A percentile compares a stretch with the other conserved stretches of the same genome.
Conservation (phyloP, 1,140 invertebrate genomes). For the Trypoxylus dichotomus region DNA sequence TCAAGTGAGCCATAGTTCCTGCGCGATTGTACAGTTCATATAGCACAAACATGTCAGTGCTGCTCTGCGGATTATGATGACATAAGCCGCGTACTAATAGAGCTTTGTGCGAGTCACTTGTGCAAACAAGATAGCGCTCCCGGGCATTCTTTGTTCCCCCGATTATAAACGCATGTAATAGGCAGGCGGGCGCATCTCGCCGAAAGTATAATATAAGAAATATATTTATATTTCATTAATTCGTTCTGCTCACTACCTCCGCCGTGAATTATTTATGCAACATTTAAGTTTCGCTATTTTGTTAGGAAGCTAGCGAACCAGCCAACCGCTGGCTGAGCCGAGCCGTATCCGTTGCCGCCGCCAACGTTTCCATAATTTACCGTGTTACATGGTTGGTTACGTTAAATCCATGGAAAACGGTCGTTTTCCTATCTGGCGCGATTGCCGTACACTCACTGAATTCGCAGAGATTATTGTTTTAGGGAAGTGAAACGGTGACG, state of each 20-base stretch:
- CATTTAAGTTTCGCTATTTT: constrained; percentile 47
- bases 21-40: constrained; percentile 9
- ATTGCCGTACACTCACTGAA: constrained; percentile 39
- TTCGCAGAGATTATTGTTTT: constrained; percentile 35
- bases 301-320: constrained; percentile 14
- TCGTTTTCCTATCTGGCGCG: constrained; percentile 35
- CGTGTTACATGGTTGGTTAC: constrained; percentile 37
- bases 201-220: constrained; percentile 31
- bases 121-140: constrained; percentile 20
- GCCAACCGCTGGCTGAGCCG: not conserved
- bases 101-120: constrained; percentile 23
- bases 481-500: constrained; percentile 2
- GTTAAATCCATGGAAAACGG: constrained; percentile 41
- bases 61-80: constrained; percentile 20
- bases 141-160: constrained; percentile 9
- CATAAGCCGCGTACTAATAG: constrained; percentile 23
- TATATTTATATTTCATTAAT: constrained; percentile 49
- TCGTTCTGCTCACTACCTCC: constrained; percentile 38
- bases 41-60: constrained; percentile 20
- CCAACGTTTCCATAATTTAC: constrained; percentile 39
- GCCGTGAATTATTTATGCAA: constrained; percentile 45
- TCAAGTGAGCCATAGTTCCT: constrained; percentile 10
- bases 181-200: not conserved
- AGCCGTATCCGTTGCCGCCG: not conserved
- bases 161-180: not conserved